Evolutionary conservation across 53 echinoderm and acorn worm genomes (phyloP).

Genomic region (Apostichopus leukothele): DNA sequence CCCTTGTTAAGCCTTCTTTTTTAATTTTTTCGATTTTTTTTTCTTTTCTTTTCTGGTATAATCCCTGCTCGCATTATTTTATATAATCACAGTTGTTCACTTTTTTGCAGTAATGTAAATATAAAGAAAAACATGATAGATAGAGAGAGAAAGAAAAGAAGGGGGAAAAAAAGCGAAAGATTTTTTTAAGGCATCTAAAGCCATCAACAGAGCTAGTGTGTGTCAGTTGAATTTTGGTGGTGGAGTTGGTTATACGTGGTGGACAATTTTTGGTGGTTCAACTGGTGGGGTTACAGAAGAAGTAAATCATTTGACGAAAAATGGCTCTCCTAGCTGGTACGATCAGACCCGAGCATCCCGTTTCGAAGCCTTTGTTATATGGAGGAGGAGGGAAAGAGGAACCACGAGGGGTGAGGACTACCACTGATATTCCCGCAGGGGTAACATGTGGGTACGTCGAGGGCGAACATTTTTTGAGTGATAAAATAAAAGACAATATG

Average conservation of each 20-base stretch:
- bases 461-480: slow-evolving; percentile 43
- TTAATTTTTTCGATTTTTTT: slow-evolving; percentile 3
- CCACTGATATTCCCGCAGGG: slow-evolving; percentile 46
- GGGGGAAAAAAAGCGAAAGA: neutral
- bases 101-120: slow-evolving; percentile 37
- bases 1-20: neutral
- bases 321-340: slow-evolving; percentile 25
- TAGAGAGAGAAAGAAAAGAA: neutral
- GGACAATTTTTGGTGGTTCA: slow-evolving; percentile 17
- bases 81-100: slow-evolving; percentile 51
- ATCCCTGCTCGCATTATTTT: slow-evolving; percentile 43
- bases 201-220: slow-evolving; percentile 1
- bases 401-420: slow-evolving; percentile 35
- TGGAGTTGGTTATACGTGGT: slow-evolving; percentile 32
- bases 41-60: slow-evolving; percentile 15
- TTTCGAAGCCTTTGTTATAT: slow-evolving; percentile 33
- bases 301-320: slow-evolving; percentile 38
- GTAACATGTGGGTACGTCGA: slow-evolving; percentile 50
- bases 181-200: slow-evolving; percentile 30
- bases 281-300: neutral
- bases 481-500: slow-evolving; percentile 34
- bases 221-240: slow-evolving; percentile 41
- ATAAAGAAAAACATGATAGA: slow-evolving; percentile 20
- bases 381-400: slow-evolving; percentile 23
- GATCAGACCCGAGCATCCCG: neutral